phyloP scores from a whole-genome alignment of 1,140 invertebrate genomes.

The Nomia melanderi region DNA sequence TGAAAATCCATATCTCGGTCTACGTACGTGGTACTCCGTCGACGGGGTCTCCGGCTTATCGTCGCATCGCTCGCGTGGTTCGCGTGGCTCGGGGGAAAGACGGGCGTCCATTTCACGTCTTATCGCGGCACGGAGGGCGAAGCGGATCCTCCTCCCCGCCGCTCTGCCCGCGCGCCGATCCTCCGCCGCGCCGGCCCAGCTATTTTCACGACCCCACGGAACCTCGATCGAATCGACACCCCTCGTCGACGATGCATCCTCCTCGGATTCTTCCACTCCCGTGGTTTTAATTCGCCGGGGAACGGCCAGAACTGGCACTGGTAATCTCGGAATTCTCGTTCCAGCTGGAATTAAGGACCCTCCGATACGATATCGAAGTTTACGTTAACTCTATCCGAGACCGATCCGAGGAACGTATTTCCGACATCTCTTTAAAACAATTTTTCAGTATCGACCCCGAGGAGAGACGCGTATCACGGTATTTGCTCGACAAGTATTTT shows the following conservation, averaged over 20 bases:
- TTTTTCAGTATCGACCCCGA: too few relatives aligned
- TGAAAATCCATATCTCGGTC: constrained; percentile 49
- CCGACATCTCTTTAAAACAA: too few relatives aligned
- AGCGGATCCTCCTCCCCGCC: background rate
- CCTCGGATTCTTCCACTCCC: too few relatives aligned
- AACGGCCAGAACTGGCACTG: background rate
- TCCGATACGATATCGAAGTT: too few relatives aligned
- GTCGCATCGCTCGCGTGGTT: constrained; percentile 32
- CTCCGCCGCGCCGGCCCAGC: background rate
- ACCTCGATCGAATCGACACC: constrained; percentile 22
- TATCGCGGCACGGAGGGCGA: constrained; percentile 26
- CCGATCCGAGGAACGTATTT: too few relatives aligned
- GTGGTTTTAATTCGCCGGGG: background rate
- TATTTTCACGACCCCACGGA: constrained; percentile 1
- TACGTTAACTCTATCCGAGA: too few relatives aligned
- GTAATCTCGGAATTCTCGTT: background rate
- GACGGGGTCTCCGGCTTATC: background rate
- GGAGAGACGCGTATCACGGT: too few relatives aligned
- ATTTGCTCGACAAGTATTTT: too few relatives aligned
- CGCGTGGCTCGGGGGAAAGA: background rate
- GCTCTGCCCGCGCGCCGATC: background rate
- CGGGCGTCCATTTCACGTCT: constrained; percentile 36
- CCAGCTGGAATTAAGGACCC: background rate
- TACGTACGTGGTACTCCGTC: constrained; percentile 2
- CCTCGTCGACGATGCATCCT: background rate